phyloP scores from a whole-genome alignment of 2,797 vertebrate species.

The Neostethus bicornis region DNA sequence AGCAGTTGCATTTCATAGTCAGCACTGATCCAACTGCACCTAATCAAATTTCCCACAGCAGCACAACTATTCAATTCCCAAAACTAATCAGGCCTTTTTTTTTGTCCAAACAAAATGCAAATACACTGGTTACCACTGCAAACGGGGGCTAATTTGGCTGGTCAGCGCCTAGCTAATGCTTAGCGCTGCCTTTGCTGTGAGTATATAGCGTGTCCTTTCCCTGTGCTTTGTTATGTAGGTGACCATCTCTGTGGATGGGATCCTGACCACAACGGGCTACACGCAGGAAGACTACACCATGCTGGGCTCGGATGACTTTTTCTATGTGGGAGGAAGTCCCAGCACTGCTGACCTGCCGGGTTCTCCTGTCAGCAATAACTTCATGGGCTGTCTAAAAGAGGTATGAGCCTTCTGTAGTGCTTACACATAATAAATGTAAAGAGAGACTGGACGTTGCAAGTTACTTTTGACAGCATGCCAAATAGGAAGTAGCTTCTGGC shows the following conservation, averaged over 20 bases:
- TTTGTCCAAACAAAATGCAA: slow-evolving; percentile 59
- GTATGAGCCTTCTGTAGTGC: slow-evolving; percentile 62
- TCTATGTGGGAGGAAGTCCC: slow-evolving; percentile 99
- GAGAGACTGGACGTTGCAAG: too few relatives aligned
- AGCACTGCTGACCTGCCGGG: slow-evolving; percentile 98
- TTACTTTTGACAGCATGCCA: too few relatives aligned
- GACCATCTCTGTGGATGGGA: slow-evolving; percentile 99
- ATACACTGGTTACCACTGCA: slow-evolving; percentile 65
- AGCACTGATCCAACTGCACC: slow-evolving; percentile 54
- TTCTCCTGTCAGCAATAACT: slow-evolving; percentile 99
- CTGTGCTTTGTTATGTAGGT: slow-evolving; percentile 99
- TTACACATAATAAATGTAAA: slow-evolving; percentile 5
- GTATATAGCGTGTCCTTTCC: slow-evolving; percentile 99
- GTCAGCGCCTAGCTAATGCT: slow-evolving; percentile 76
- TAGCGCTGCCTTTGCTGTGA: slow-evolving; percentile 87
- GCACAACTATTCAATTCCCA: slow-evolving; percentile 48
- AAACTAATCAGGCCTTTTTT: slow-evolving; percentile 61
- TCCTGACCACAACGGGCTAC: slow-evolving; percentile 99
- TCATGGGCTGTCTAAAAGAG: slow-evolving; percentile 99
- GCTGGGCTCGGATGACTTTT: slow-evolving; percentile 99
- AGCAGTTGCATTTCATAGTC: slow-evolving; percentile 49
- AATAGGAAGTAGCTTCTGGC: too few relatives aligned
- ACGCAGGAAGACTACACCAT: slow-evolving; percentile 99
- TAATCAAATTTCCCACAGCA: slow-evolving; percentile 53
- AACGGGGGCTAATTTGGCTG: slow-evolving; percentile 79